Percentiles rank a stretch among this genome's conserved stretches.
Conservation (phyloP, 53 echinoderm and acorn worm species). For the Zoroaster sp. region DNA sequence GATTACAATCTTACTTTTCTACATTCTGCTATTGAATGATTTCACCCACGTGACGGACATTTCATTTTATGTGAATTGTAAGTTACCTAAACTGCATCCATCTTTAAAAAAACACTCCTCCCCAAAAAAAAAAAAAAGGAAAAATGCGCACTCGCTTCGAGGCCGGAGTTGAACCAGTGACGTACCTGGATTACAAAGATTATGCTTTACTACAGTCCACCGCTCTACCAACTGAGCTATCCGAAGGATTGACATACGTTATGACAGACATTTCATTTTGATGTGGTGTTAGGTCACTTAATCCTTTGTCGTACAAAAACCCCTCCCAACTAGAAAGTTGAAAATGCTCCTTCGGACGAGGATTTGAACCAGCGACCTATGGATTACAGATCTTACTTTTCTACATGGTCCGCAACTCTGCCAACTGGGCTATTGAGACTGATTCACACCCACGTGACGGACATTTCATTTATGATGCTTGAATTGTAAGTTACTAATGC, state of each 20-base stretch:
- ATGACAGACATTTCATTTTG: too few relatives aligned
- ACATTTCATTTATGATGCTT: too few relatives aligned
- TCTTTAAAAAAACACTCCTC: too few relatives aligned
- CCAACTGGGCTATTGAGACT: too few relatives aligned
- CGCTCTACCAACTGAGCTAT: not conserved
- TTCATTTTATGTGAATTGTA: not conserved
- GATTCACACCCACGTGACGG: too few relatives aligned
- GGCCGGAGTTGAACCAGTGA: not conserved
- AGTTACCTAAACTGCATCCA: not conserved
- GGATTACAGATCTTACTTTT: too few relatives aligned
- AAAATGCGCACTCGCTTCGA: not conserved
- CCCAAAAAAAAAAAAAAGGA: too few relatives aligned
- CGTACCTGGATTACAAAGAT: not conserved
- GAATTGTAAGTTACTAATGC: not conserved
- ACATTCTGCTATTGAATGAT: too few relatives aligned
- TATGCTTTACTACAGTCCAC: not conserved
- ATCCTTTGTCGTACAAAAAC: too few relatives aligned
- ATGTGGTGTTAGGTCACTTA: too few relatives aligned
- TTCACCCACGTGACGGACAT: too few relatives aligned
- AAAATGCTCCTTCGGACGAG: not conserved
- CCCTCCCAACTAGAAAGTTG: not conserved
- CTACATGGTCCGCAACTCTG: too few relatives aligned
- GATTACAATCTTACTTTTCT: not conserved
- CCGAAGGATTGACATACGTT: not conserved
- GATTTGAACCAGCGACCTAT: not conserved